Conservation (phyloP, 2,797 vertebrate species). For the Pygocentrus nattereri region DNA sequence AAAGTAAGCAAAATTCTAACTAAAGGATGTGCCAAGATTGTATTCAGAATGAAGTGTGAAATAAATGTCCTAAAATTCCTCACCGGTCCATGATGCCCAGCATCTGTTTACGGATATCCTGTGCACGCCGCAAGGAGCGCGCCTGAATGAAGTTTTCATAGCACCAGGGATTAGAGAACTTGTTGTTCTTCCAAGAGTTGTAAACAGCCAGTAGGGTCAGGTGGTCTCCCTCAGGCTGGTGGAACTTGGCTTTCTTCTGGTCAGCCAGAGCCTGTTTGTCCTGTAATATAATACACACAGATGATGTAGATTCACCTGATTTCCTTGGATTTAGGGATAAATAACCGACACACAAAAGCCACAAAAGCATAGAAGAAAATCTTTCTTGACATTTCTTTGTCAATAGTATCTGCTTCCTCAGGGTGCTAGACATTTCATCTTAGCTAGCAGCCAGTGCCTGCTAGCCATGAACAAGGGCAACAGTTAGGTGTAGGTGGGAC, state of each 20-base stretch:
- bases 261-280: constrained; percentile 98
- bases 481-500: background rate
- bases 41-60: background rate
- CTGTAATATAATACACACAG: constrained; percentile 69
- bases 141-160: constrained; percentile 99
- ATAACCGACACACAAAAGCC: background rate
- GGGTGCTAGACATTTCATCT: background rate
- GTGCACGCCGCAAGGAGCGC: constrained; percentile 91
- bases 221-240: constrained; percentile 97
- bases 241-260: constrained; percentile 99
- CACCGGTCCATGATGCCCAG: constrained; percentile 98
- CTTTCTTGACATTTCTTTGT: background rate
- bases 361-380: constrained; percentile 9
- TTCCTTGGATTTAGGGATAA: constrained; percentile 7
- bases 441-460: background rate
- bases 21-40: background rate
- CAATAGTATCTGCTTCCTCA: background rate
- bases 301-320: background rate
- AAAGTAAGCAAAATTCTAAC: background rate
- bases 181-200: constrained; percentile 99
- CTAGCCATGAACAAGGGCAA: background rate
- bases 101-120: constrained; percentile 99
- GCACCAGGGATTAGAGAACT: constrained; percentile 99
- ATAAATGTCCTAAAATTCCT: constrained; percentile 25
- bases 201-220: constrained; percentile 96